phyloP scores from a whole-genome alignment of 2,888 invertebrate species.

The Melikaiella ostensackeni region DNA sequence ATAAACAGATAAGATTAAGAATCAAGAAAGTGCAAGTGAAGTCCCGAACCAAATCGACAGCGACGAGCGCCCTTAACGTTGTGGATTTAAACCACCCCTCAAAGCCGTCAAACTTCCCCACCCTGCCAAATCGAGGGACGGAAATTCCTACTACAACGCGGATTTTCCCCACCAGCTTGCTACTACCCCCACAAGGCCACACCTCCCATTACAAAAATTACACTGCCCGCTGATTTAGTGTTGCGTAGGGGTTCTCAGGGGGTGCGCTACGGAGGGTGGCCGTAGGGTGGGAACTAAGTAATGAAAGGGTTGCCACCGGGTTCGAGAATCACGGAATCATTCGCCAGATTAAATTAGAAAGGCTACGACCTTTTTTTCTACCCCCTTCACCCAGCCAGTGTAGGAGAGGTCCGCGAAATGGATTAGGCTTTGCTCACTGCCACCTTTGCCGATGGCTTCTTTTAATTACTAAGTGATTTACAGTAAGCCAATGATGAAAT shows the following conservation, averaged over 20 bases:
- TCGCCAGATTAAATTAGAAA: slow-evolving; percentile 77
- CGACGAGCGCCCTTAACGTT: slow-evolving; percentile 45
- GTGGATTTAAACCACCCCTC: slow-evolving; percentile 51
- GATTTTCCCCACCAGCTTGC: slow-evolving; percentile 55
- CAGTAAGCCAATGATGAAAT: slow-evolving; percentile 58
- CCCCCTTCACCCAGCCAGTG: slow-evolving; percentile 45
- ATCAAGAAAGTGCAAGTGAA: slow-evolving; percentile 31
- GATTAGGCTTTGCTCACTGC: slow-evolving; percentile 67
- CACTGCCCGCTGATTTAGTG: slow-evolving; percentile 77
- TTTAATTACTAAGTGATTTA: slow-evolving; percentile 72
- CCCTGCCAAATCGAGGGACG: slow-evolving; percentile 52
- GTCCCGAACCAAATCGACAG: slow-evolving; percentile 28
- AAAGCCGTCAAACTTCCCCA: slow-evolving; percentile 49
- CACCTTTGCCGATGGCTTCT: slow-evolving; percentile 61
- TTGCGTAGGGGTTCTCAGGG: slow-evolving; percentile 70
- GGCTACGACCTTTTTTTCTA: slow-evolving; percentile 70
- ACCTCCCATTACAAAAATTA: slow-evolving; percentile 78
- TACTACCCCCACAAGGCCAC: slow-evolving; percentile 71
- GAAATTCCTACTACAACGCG: slow-evolving; percentile 60
- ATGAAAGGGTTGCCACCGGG: slow-evolving; percentile 75
- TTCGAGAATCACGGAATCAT: slow-evolving; percentile 77
- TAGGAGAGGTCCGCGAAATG: slow-evolving; percentile 62
- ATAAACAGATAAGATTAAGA: slow-evolving; percentile 19
- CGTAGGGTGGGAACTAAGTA: slow-evolving; percentile 72
- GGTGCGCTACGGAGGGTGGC: slow-evolving; percentile 55